Evolutionary conservation across 1,140 invertebrate genomes (phyloP), one percentile per base, ranked within the genome.

Genomic region (Mactra quadrangularis): DNA sequence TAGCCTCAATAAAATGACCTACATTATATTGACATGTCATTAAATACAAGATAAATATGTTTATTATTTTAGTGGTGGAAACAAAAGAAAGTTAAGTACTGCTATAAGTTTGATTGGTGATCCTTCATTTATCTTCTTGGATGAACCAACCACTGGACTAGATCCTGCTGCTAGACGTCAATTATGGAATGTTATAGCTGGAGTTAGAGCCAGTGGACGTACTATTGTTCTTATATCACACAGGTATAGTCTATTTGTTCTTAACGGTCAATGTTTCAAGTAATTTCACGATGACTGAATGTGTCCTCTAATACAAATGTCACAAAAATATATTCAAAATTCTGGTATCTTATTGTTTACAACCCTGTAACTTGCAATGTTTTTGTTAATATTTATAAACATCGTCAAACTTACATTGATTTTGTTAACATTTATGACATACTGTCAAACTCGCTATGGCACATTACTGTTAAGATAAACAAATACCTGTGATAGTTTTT

Each of bases 11-110:
- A n/a, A n/a, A n/a, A n/a, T n/a, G n/a, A n/a, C n/a, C n/a, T n/a
- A n/a, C n/a, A n/a, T n/a, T n/a, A 25, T 31, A 25, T 33, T 13
- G 33, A 19, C 29, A 35, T 0, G 82, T 41, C 38, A 41, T 41
- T 41, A 15, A 41, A 41, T 41, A 15, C 15, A n/a, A 41, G 38
- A 41, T 41, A 15, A 41, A 15, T 41, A 7, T 41, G 22, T 19
- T 19, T 50, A 1, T 47, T 35, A 2, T 35, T 83, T 35, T 74
- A 91, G 90, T 85, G 90, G 90, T 31, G 98, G 98, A 0, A 99
- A 99, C 87, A 99, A 98, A 91, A 94, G 98, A 57, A 99, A 99
- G 92, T 93, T 99, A 29, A 98, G 97, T 85, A 97, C 98, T 45
- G 98, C 98, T 0, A 95, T 99, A 59, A 96, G 98, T 13, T 92